Evolutionary conservation across 2,797 vertebrate species (phyloP).

Genomic region (Alcedo quadribrachys): DNA sequence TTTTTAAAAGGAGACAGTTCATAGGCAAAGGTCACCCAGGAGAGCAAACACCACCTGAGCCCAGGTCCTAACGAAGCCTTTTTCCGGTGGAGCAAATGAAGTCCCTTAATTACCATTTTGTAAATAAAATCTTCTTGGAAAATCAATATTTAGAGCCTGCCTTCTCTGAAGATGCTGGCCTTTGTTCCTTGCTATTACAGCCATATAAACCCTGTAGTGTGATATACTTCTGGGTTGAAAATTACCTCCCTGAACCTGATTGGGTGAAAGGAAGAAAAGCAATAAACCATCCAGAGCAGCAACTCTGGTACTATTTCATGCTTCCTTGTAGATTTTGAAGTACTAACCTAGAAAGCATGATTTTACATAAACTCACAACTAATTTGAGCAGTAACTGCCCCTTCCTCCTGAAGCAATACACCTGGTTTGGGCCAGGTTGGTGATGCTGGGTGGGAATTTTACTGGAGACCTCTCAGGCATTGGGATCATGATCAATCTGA

Average conservation of each 20-base stretch:
- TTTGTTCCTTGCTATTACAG: conserved; percentile 25
- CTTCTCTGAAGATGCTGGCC: conserved; percentile 9
- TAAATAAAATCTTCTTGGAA: conserved; percentile 64
- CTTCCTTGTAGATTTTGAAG: not conserved
- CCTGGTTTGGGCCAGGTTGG: not conserved
- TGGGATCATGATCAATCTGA: fast-evolving
- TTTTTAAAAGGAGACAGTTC: not conserved
- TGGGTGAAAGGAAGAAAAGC: conserved; percentile 8
- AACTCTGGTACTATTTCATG: not conserved
- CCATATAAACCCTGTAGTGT: conserved; percentile 6
- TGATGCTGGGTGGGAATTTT: not conserved
- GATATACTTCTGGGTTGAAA: conserved; percentile 47
- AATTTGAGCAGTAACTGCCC: not conserved
- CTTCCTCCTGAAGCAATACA: not conserved
- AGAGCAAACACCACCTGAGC: conserved; percentile 33
- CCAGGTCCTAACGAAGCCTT: not conserved
- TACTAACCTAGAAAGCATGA: not conserved
- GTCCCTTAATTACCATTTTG: conserved; percentile 64
- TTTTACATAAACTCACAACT: not conserved
- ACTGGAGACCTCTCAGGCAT: not conserved
- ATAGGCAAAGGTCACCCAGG: not conserved
- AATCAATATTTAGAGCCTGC: conserved; percentile 62
- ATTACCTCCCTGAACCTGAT: not conserved
- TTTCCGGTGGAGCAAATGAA: conserved; percentile 15
- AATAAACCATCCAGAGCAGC: conserved; percentile 7